These are phyloP conservation scores for Lutjanus erythropterus DNA, from an alignment of 2,113 vertebrate species.

Conservation along the genomic window DNA sequence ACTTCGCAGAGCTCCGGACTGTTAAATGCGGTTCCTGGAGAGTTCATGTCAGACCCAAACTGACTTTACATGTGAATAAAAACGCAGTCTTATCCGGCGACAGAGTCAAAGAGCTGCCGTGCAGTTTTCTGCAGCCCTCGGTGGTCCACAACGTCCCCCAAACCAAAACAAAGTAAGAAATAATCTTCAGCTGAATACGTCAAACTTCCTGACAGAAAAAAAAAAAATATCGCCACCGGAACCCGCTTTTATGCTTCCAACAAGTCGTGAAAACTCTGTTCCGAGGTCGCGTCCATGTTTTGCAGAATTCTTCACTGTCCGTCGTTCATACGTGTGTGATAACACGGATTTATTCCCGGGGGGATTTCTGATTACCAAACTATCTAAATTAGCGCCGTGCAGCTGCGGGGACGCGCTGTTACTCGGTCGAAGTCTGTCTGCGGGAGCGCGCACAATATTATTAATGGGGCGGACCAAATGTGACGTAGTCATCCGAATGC, in stretches of 20 bases:
- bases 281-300: neutral
- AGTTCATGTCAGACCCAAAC: slow-evolving; percentile 11
- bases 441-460: slow-evolving; percentile 58
- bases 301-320: neutral
- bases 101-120: neutral
- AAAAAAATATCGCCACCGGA: slow-evolving; percentile 80
- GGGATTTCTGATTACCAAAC: slow-evolving; percentile 56
- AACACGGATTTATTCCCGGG: slow-evolving; percentile 21
- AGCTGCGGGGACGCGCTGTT: slow-evolving; percentile 74
- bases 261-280: slow-evolving; percentile 26
- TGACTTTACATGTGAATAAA: slow-evolving; percentile 17
- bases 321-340: neutral
- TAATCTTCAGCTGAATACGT: slow-evolving; percentile 63
- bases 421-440: slow-evolving; percentile 62
- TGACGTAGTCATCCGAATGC: slow-evolving; percentile 58
- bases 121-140: neutral
- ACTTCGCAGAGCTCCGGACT: slow-evolving; percentile 25
- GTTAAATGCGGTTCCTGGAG: neutral
- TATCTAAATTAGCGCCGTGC: slow-evolving; percentile 56
- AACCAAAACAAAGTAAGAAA: slow-evolving; percentile 74
- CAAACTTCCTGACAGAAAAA: slow-evolving; percentile 84
- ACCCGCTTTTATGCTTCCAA: slow-evolving; percentile 63
- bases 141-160: slow-evolving; percentile 36
- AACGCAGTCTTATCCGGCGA: neutral
- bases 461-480: slow-evolving; percentile 39